phyloP scores from a whole-genome alignment of 2,888 invertebrate genomes.

The Trissonchulus latispiculum region DNA sequence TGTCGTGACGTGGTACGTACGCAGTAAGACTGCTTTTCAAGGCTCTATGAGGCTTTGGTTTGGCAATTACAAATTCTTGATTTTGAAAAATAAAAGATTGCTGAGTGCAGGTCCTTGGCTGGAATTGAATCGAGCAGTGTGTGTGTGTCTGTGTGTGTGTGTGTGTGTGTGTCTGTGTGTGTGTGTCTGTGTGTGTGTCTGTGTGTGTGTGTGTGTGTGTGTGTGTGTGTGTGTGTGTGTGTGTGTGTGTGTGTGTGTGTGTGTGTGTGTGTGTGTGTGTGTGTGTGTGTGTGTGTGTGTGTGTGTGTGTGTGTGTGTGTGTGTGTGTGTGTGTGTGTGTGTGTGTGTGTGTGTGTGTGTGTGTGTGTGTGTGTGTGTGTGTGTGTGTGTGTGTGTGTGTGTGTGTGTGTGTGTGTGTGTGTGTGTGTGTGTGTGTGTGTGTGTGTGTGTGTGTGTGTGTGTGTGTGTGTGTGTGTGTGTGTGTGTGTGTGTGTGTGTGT shows the following conservation, averaged over 20 bases:
- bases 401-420: not conserved
- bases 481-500: not conserved
- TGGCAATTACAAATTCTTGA: no score
- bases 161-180: constrained; percentile 16
- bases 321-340: constrained; percentile 21
- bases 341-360: not conserved
- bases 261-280: constrained; percentile 21
- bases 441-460: not conserved
- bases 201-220: constrained; percentile 20
- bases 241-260: constrained; percentile 21
- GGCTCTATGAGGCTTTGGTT: no score
- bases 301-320: constrained; percentile 22
- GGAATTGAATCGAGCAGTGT: no score
- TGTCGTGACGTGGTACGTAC: no score
- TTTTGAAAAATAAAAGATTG: no score
- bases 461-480: not conserved
- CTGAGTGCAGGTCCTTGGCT: no score
- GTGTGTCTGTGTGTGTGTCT: constrained; percentile 17
- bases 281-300: constrained; percentile 22
- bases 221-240: constrained; percentile 22
- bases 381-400: not conserved
- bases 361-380: not conserved
- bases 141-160: constrained; percentile 13
- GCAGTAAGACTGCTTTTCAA: no score
- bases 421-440: not conserved